These are phyloP conservation scores for Parnassius smintheus DNA, from an alignment of 2,888 invertebrate genomes.

Conservation along the genomic window DNA sequence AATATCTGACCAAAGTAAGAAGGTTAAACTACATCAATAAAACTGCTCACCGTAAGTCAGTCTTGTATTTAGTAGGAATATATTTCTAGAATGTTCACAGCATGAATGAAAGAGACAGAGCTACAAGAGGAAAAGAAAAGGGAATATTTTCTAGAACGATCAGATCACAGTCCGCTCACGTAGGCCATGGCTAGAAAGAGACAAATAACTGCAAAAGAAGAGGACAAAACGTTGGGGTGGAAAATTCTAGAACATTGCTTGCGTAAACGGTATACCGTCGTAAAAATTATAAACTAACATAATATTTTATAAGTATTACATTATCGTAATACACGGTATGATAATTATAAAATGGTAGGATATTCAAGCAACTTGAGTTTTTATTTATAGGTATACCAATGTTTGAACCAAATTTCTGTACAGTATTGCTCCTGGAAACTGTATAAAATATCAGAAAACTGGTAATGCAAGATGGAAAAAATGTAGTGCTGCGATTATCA, in stretches of 20 bases:
- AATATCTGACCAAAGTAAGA: slow-evolving; percentile 24
- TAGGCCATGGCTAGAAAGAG: slow-evolving; percentile 35
- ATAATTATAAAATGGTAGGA: too few relatives aligned
- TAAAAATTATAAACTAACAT: neutral
- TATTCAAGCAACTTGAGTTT: too few relatives aligned
- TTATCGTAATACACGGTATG: neutral
- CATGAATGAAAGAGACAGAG: slow-evolving; percentile 15
- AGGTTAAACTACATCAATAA: neutral
- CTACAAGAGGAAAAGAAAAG: slow-evolving; percentile 29
- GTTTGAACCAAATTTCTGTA: too few relatives aligned
- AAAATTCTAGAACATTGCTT: slow-evolving; percentile 29
- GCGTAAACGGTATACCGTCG: slow-evolving; percentile 4
- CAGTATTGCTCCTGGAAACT: too few relatives aligned
- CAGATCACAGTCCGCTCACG: slow-evolving; percentile 3
- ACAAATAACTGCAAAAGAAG: slow-evolving; percentile 31
- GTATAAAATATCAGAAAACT: too few relatives aligned
- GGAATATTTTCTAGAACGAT: slow-evolving; percentile 17
- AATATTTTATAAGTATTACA: neutral
- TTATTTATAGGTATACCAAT: too few relatives aligned
- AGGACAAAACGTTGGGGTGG: slow-evolving; percentile 33
- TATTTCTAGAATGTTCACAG: slow-evolving; percentile 51
- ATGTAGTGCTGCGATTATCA: too few relatives aligned
- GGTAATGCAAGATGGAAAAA: too few relatives aligned
- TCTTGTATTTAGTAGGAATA: slow-evolving; percentile 35
- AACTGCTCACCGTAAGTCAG: slow-evolving; percentile 7